Percentiles rank a stretch among this genome's conserved stretches.
These are phyloP conservation scores for Semaprochilodus insignis DNA, from an alignment of 2,797 vertebrate species.

Conservation along the genomic window DNA sequence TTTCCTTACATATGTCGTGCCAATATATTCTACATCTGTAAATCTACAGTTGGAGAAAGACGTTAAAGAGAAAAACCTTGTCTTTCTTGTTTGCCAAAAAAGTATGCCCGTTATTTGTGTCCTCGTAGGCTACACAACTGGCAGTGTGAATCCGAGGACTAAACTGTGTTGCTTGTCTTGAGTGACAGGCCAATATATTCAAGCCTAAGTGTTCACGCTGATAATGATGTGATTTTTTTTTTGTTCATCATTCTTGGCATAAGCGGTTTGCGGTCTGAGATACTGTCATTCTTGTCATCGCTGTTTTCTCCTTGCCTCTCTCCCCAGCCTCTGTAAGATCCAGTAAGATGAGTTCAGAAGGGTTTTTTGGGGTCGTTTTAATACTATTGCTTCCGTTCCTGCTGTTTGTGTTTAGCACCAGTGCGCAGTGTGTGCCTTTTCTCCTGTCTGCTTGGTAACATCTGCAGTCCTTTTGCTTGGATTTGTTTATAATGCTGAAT, in stretches of 20 bases:
- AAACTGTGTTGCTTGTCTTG: background rate
- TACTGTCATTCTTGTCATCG: background rate
- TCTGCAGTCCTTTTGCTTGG: background rate
- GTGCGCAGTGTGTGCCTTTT: background rate
- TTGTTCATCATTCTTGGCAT: background rate
- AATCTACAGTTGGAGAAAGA: no score
- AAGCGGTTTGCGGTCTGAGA: background rate
- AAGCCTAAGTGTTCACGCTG: background rate
- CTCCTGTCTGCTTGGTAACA: background rate
- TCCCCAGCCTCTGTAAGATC: background rate
- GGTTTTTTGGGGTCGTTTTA: background rate
- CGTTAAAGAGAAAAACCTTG: background rate
- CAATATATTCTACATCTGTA: no score
- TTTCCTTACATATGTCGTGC: no score
- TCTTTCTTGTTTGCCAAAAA: background rate
- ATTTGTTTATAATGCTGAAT: background rate
- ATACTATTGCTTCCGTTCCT: background rate
- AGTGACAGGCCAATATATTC: background rate
- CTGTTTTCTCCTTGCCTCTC: background rate
- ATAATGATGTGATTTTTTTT: background rate
- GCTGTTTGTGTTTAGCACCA: conserved; percentile 19
- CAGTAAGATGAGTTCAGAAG: background rate
- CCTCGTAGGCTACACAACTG: background rate
- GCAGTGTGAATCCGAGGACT: background rate
- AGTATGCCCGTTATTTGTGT: background rate